These are phyloP conservation scores for Dicranocentrus wangi DNA, from an alignment of 2,888 invertebrate species.

Conservation along the genomic window DNA sequence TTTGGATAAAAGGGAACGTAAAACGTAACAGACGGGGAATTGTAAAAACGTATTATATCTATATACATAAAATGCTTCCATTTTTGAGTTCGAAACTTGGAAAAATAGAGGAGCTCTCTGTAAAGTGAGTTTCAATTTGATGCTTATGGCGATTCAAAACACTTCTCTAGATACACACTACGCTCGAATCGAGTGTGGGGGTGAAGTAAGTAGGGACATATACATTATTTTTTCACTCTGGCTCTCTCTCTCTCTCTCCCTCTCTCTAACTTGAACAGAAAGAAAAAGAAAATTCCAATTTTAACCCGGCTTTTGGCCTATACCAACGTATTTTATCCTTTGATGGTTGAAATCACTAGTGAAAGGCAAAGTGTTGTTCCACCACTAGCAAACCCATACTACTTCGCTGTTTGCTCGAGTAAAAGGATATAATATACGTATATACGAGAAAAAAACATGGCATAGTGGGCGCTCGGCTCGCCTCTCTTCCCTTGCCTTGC, in stretches of 20 bases:
- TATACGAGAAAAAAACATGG: conserved; percentile 9
- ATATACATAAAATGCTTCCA: background rate
- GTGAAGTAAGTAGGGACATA: conserved; percentile 16
- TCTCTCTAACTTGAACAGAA: background rate
- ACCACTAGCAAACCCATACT: conserved; percentile 27
- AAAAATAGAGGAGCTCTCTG: background rate
- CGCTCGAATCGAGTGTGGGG: background rate
- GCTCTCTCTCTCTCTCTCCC: background rate
- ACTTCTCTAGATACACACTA: conserved; percentile 7
- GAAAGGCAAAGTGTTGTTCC: conserved; percentile 45
- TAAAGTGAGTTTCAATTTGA: conserved; percentile 37
- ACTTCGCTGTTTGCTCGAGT: background rate
- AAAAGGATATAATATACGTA: conserved; percentile 3
- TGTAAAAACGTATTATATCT: background rate
- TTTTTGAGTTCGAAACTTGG: conserved; percentile 2
- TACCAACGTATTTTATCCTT: conserved; percentile 52
- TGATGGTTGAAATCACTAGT: conserved; percentile 44
- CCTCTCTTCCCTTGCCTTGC: too few species aligned
- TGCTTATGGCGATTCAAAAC: conserved; percentile 40
- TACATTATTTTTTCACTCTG: conserved; percentile 11
- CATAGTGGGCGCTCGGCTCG: too few species aligned
- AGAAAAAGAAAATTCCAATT: conserved; percentile 28
- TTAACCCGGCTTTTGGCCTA: conserved; percentile 54
- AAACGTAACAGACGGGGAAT: conserved; percentile 1
- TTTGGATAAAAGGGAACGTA: conserved; percentile 4